Evolutionary conservation across 2,113 vertebrate genomes (phyloP).

Genomic region (Caretta caretta): DNA sequence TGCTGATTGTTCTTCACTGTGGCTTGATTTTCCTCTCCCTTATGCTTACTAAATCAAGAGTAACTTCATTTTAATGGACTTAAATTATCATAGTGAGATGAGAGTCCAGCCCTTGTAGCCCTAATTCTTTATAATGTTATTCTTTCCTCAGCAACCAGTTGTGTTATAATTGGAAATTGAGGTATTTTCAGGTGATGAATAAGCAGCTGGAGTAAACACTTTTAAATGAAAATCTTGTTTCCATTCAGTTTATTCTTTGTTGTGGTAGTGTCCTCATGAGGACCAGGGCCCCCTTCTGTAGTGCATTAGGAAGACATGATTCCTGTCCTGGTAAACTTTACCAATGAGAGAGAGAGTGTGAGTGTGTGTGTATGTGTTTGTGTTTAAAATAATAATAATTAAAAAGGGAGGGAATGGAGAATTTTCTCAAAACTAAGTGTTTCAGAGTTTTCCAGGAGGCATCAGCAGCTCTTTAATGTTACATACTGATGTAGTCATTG

Average conservation of each 20-base stretch:
- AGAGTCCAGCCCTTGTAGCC: neutral
- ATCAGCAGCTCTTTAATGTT: constrained; percentile 39
- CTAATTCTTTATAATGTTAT: neutral
- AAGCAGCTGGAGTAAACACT: neutral
- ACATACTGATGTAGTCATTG: constrained; percentile 61
- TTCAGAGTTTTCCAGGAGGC: constrained; percentile 5
- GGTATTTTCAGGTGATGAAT: neutral
- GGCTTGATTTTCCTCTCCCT: neutral
- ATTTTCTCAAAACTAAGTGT: neutral
- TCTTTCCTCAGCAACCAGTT: neutral
- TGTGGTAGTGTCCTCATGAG: neutral
- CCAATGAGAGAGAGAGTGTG: neutral
- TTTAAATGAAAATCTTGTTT: neutral
- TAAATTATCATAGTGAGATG: neutral
- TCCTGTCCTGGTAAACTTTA: neutral
- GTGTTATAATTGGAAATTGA: neutral
- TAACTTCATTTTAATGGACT: neutral
- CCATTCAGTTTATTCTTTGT: neutral
- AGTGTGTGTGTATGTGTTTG: neutral
- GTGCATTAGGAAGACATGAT: neutral
- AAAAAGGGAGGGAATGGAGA: neutral
- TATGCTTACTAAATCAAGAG: accelerated
- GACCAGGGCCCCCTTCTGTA: neutral
- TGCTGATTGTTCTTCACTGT: neutral
- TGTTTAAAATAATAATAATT: neutral